phyloP scores from a whole-genome alignment of 92 coral and sea anemone species.

The Diadumene lineata region DNA sequence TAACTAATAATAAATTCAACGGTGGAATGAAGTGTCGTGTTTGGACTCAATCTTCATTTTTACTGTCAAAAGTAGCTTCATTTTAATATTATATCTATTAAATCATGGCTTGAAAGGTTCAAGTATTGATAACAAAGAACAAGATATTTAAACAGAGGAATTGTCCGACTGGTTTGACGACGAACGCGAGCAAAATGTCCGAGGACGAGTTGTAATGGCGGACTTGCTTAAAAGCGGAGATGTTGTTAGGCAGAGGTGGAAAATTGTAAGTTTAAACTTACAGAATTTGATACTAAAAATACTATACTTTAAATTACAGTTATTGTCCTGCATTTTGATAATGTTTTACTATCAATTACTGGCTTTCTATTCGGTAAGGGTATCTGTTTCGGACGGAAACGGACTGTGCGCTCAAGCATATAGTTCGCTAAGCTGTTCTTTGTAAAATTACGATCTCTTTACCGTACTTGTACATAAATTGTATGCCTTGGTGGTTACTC shows the following conservation, averaged over 20 bases:
- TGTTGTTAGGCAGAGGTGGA: constrained; percentile 99
- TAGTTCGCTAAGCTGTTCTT: background rate
- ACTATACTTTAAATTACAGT: background rate
- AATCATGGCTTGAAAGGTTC: background rate
- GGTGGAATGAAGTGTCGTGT: constrained; percentile 35
- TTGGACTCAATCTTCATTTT: constrained; percentile 12
- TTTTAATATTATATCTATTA: background rate
- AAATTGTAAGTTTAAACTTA: constrained; percentile 76
- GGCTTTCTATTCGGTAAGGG: background rate
- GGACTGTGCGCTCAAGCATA: background rate
- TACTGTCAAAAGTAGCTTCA: background rate
- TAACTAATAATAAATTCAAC: constrained; percentile 28
- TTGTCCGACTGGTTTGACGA: background rate
- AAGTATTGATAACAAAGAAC: background rate
- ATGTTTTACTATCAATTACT: background rate
- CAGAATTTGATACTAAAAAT: background rate
- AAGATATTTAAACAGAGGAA: constrained; percentile 1
- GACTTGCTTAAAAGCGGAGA: constrained; percentile 97
- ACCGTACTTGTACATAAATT: constrained; percentile 8
- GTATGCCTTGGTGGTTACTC: background rate
- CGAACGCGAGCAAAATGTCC: constrained; percentile 38
- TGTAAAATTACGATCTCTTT: background rate
- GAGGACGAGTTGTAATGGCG: constrained; percentile 72
- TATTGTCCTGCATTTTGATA: background rate
- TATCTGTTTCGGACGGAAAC: background rate